Conservation (phyloP, 92 coral and sea anemone genomes). For the Siderastrea radians region DNA sequence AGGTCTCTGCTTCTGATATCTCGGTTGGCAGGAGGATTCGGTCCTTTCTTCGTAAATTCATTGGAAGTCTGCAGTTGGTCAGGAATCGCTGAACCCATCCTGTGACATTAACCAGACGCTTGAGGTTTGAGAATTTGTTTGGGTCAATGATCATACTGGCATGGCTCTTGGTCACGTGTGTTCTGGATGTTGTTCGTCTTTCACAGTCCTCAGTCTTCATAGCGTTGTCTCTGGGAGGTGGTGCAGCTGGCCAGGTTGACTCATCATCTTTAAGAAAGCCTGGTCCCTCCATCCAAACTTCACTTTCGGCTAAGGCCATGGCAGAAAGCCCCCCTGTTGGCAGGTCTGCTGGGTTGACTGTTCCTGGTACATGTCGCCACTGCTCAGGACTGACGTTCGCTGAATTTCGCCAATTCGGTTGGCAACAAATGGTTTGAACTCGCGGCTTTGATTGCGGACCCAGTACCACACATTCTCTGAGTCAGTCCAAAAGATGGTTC, state of each 20-base stretch:
- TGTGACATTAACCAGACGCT: slow-evolving; percentile 44
- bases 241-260: slow-evolving; percentile 60
- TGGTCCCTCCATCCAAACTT: slow-evolving; percentile 59
- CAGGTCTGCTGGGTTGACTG: slow-evolving; percentile 52
- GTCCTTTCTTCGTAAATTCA: neutral
- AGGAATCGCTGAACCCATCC: slow-evolving; percentile 56
- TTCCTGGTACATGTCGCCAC: slow-evolving; percentile 58
- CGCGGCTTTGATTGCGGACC: slow-evolving; percentile 64
- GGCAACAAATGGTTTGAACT: slow-evolving; percentile 52
- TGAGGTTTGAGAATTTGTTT: slow-evolving; percentile 45
- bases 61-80: slow-evolving; percentile 29
- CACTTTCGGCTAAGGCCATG: slow-evolving; percentile 31
- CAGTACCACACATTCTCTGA: slow-evolving; percentile 69
- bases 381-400: slow-evolving; percentile 56
- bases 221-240: slow-evolving; percentile 18
- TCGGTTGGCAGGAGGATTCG: slow-evolving; percentile 1
- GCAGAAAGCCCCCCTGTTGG: slow-evolving; percentile 48
- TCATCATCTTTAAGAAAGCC: slow-evolving; percentile 32
- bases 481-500: slow-evolving; percentile 66
- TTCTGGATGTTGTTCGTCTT: slow-evolving; percentile 11
- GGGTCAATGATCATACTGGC: slow-evolving; percentile 25
- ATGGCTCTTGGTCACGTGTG: neutral
- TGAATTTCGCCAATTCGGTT: slow-evolving; percentile 66
- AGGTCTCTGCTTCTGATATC: slow-evolving; percentile 24
- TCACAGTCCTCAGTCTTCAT: slow-evolving; percentile 15